Conservation (phyloP, 2,113 vertebrate genomes). For the Ellobius talpinus region DNA sequence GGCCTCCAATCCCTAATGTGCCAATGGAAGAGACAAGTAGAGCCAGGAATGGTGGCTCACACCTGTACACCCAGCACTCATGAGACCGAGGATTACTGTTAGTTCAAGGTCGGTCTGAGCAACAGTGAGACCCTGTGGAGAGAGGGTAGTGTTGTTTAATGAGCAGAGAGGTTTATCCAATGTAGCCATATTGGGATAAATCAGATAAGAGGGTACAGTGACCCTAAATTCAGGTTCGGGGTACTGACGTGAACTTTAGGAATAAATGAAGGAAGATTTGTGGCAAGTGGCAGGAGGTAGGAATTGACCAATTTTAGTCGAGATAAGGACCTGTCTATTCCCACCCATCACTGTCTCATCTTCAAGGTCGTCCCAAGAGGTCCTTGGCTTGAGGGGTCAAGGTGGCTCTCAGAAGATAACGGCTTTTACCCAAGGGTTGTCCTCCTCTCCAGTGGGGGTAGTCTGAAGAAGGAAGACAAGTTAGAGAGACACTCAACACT, state of each 20-base stretch:
- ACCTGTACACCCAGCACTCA: not conserved
- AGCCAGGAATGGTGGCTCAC: not conserved
- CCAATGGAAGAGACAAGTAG: not conserved
- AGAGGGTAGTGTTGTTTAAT: not conserved
- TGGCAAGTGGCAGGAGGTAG: not conserved
- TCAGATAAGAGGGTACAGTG: not conserved
- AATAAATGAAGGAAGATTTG: not conserved
- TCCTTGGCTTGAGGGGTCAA: not conserved
- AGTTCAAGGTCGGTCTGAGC: not conserved
- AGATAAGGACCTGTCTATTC: not conserved
- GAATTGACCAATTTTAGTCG: not conserved
- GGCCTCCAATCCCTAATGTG: not conserved
- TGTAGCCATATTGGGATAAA: not conserved
- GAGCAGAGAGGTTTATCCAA: not conserved
- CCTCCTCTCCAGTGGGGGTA: not conserved
- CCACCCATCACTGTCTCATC: not conserved
- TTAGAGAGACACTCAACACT: not conserved
- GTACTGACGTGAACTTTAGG: not conserved
- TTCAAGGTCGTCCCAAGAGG: not conserved
- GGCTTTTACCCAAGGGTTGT: not conserved
- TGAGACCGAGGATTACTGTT: not conserved
- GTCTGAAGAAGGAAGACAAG: no score
- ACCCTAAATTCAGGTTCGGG: not conserved
- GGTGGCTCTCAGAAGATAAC: not conserved
- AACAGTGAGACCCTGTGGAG: not conserved